phyloP scores from a whole-genome alignment of 2,888 invertebrate genomes.

The Tethea ocularis region DNA sequence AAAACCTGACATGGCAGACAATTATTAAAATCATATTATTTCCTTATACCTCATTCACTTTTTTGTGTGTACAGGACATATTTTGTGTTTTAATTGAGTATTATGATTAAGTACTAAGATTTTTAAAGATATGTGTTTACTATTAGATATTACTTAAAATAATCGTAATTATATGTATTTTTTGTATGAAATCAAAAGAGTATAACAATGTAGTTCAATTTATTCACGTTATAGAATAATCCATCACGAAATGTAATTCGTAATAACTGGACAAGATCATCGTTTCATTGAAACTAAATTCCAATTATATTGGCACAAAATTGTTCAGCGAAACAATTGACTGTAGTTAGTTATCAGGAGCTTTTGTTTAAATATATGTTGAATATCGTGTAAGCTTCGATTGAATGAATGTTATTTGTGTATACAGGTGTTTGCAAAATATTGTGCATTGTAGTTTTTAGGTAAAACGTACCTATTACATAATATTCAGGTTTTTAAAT shows the following conservation, averaged over 20 bases:
- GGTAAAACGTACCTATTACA: too few relatives aligned
- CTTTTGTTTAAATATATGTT: neutral
- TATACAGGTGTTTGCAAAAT: neutral
- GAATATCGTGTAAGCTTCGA: neutral
- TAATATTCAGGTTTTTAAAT: neutral
- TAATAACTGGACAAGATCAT: neutral
- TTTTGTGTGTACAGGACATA: neutral
- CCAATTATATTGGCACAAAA: constrained; percentile 1
- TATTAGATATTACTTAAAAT: neutral
- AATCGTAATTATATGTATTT: neutral
- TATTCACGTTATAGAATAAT: neutral
- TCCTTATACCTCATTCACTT: too few relatives aligned
- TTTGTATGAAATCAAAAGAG: neutral
- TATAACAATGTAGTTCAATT: neutral
- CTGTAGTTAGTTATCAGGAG: neutral
- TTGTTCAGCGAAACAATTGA: neutral
- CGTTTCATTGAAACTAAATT: neutral
- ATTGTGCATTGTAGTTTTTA: neutral
- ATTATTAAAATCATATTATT: too few relatives aligned
- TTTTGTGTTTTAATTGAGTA: neutral
- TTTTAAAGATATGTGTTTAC: too few relatives aligned
- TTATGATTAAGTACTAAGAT: neutral
- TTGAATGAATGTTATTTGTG: constrained; percentile 4
- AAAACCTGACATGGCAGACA: too few relatives aligned
- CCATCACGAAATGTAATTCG: neutral